Percentiles rank a stretch among this genome's conserved stretches.
These are phyloP conservation scores for Aphaenogaster ashmeadi DNA, from an alignment of 1,140 invertebrate species.

Conservation along the genomic window DNA sequence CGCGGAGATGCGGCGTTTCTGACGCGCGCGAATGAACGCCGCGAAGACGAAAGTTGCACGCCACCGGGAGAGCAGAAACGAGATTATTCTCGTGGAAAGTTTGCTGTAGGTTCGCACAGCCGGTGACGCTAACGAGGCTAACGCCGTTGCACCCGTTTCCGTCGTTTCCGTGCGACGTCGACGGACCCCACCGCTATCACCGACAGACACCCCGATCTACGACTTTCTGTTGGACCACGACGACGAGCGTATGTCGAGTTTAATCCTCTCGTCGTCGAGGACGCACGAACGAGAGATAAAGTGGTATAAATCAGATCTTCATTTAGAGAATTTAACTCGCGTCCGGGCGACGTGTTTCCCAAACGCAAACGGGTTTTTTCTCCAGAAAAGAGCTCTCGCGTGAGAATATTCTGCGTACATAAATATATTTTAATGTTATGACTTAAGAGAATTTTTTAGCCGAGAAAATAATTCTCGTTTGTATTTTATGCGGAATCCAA, in stretches of 20 bases:
- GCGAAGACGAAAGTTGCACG: slow-evolving; percentile 57
- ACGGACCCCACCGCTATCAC: not conserved
- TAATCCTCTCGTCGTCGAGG: slow-evolving; percentile 42
- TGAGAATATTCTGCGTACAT: slow-evolving; percentile 11
- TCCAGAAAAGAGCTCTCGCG: not conserved
- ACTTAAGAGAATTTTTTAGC: slow-evolving; percentile 17
- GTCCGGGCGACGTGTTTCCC: slow-evolving; percentile 36
- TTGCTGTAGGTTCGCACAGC: slow-evolving; percentile 48
- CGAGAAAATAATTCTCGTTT: slow-evolving; percentile 37
- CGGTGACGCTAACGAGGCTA: slow-evolving; percentile 58
- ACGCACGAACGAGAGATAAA: slow-evolving; percentile 62
- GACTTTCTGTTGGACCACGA: slow-evolving; percentile 55
- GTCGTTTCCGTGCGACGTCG: slow-evolving; percentile 41
- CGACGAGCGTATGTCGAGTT: slow-evolving; percentile 29
- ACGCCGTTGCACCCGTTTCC: slow-evolving; percentile 58
- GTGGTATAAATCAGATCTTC: slow-evolving; percentile 59
- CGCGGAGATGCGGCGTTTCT: slow-evolving; percentile 11
- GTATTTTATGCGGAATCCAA: slow-evolving; percentile 42
- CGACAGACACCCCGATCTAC: slow-evolving; percentile 38
- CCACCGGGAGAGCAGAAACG: slow-evolving; percentile 46
- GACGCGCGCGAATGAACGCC: slow-evolving; percentile 44
- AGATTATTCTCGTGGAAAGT: slow-evolving; percentile 67
- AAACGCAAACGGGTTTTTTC: slow-evolving; percentile 30
- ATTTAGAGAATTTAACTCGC: slow-evolving; percentile 62
- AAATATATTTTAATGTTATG: slow-evolving; percentile 38